These are phyloP conservation scores for Marmota monax DNA, from an alignment of 2,113 vertebrate genomes.

Conservation along the genomic window DNA sequence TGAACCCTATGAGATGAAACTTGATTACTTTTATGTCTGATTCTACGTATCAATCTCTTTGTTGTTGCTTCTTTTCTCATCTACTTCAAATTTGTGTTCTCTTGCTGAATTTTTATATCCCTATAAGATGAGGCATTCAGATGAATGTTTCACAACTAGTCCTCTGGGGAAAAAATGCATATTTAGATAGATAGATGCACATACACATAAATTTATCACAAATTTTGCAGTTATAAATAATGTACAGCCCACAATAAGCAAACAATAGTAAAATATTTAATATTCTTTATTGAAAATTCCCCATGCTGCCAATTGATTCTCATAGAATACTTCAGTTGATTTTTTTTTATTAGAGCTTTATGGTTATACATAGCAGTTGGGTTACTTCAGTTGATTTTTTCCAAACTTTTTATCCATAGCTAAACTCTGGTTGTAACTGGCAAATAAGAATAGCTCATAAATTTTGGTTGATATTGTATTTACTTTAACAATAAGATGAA, in stretches of 20 bases:
- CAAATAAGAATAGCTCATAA: background rate
- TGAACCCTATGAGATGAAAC: background rate
- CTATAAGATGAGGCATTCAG: background rate
- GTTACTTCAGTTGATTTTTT: background rate
- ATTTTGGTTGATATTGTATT: background rate
- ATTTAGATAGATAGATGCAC: background rate
- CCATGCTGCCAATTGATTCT: background rate
- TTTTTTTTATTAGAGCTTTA: too few relatives aligned
- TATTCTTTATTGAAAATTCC: background rate
- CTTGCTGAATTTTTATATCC: background rate
- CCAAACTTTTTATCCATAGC: background rate
- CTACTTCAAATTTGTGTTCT: background rate
- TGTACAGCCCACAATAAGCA: background rate
- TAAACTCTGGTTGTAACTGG: background rate
- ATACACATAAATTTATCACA: background rate
- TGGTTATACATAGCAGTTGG: too few relatives aligned
- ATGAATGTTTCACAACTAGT: background rate
- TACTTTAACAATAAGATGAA: conserved; percentile 16
- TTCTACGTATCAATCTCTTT: background rate
- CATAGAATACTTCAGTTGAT: background rate
- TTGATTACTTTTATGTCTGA: background rate
- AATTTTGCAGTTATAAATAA: background rate
- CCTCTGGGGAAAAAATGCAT: conserved; percentile 9
- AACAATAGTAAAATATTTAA: background rate
- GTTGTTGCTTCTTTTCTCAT: background rate